Evolutionary conservation across 2,113 vertebrate genomes (phyloP).

Genomic region (Zosterops borbonicus): DNA sequence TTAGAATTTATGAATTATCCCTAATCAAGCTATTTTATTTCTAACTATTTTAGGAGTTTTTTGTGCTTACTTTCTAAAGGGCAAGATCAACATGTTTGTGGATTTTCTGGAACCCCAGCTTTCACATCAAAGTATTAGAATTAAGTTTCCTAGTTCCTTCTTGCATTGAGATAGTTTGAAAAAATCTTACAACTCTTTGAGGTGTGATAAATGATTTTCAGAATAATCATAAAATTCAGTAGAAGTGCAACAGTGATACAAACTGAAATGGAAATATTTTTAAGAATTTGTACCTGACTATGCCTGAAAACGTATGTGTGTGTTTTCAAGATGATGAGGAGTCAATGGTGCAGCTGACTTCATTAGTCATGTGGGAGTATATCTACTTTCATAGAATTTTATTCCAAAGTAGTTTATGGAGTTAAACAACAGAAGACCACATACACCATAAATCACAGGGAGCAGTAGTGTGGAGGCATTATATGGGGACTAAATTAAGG

Average conservation of each 20-base stretch:
- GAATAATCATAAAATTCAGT: not conserved
- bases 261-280: not conserved
- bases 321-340: not conserved
- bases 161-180: not conserved
- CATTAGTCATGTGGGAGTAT: not conserved
- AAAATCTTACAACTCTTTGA: not conserved
- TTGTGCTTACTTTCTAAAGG: not conserved
- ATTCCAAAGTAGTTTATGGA: not conserved
- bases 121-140: not conserved
- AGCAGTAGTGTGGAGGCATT: not conserved
- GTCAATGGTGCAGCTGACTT: not conserved
- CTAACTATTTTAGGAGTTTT: not conserved
- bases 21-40: not conserved
- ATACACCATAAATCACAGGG: constrained; percentile 13
- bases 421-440: not conserved
- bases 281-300: not conserved
- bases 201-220: not conserved
- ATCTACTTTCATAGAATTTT: not conserved
- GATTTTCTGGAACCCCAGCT: not conserved
- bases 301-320: not conserved
- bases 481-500: constrained; percentile 13
- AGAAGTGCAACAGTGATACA: not conserved
- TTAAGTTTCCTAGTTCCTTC: not conserved
- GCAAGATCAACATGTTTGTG: fast-evolving
- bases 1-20: not conserved